These are phyloP conservation scores for Neosilurus mollespiculum DNA, from an alignment of 2,797 vertebrate genomes.

Conservation along the genomic window DNA sequence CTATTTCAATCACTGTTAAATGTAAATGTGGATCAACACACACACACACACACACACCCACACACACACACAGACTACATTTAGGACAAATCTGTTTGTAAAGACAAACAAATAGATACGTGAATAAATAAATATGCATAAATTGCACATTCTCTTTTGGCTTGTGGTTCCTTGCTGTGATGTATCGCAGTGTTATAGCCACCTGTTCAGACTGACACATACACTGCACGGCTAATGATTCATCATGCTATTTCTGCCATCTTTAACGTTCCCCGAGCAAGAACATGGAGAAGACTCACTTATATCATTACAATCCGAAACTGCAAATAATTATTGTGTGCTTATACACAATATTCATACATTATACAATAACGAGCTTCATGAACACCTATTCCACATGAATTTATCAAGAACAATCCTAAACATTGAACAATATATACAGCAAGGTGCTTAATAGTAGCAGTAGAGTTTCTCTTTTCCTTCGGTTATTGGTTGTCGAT, in stretches of 20 bases:
- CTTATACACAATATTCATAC: neutral
- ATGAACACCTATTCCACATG: neutral
- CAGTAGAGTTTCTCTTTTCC: no score
- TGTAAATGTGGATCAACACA: neutral
- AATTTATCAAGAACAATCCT: neutral
- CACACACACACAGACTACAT: neutral
- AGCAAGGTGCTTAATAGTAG: neutral
- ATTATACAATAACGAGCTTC: neutral
- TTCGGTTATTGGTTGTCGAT: no score
- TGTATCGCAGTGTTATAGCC: constrained; percentile 24
- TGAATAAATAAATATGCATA: neutral
- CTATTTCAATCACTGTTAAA: neutral
- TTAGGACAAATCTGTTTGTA: neutral
- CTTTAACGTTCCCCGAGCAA: neutral
- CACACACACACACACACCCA: neutral
- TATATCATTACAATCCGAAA: constrained; percentile 1
- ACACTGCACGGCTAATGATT: constrained; percentile 46
- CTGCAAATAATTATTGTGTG: no score
- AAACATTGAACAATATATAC: no score
- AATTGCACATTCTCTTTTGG: neutral
- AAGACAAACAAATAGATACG: neutral
- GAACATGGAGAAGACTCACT: neutral
- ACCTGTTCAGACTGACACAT: constrained; percentile 52
- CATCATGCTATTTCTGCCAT: constrained; percentile 39
- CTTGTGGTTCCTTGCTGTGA: neutral